Percentiles rank a stretch among this genome's conserved stretches.
These are phyloP conservation scores for Lacerta viridis DNA, from an alignment of 2,797 vertebrate genomes.

Conservation along the genomic window DNA sequence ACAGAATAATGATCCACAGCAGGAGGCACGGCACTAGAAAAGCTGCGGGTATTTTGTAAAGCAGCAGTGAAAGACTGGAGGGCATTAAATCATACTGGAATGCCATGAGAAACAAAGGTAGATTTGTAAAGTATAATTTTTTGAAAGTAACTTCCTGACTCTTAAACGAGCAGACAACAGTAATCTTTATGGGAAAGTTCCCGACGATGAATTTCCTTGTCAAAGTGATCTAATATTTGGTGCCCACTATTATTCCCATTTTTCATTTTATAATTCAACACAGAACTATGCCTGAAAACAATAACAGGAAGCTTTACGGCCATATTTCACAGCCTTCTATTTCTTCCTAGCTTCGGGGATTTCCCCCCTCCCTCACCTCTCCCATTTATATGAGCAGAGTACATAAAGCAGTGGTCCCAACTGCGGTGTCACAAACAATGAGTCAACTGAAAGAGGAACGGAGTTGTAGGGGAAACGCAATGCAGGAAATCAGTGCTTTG, in stretches of 20 bases:
- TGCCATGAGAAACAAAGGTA: conserved; percentile 50
- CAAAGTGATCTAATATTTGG: conserved; percentile 58
- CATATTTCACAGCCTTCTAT: conserved; percentile 45
- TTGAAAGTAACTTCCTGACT: conserved; percentile 62
- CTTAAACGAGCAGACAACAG: conserved; percentile 41
- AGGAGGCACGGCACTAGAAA: conserved; percentile 44
- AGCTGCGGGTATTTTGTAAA: conserved; percentile 60
- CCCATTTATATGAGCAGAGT: conserved; percentile 58
- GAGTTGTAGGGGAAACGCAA: neutral
- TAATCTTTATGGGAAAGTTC: conserved; percentile 55
- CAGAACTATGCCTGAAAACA: conserved; percentile 62
- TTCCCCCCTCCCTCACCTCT: conserved; percentile 10
- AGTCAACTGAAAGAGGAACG: neutral
- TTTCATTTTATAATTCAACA: conserved; percentile 48
- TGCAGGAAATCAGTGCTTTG: neutral
- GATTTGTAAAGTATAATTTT: conserved; percentile 64
- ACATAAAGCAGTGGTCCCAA: conserved; percentile 47
- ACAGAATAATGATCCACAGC: conserved; percentile 35
- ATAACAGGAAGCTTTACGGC: conserved; percentile 50
- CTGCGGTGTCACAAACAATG: neutral
- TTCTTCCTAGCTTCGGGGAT: conserved; percentile 45
- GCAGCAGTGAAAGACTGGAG: conserved; percentile 40
- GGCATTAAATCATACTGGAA: conserved; percentile 45
- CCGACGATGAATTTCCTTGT: conserved; percentile 68
- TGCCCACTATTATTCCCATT: conserved; percentile 62